These are phyloP conservation scores for Sebastes hubbsi DNA, from an alignment of 2,797 vertebrate species.

Conservation along the genomic window DNA sequence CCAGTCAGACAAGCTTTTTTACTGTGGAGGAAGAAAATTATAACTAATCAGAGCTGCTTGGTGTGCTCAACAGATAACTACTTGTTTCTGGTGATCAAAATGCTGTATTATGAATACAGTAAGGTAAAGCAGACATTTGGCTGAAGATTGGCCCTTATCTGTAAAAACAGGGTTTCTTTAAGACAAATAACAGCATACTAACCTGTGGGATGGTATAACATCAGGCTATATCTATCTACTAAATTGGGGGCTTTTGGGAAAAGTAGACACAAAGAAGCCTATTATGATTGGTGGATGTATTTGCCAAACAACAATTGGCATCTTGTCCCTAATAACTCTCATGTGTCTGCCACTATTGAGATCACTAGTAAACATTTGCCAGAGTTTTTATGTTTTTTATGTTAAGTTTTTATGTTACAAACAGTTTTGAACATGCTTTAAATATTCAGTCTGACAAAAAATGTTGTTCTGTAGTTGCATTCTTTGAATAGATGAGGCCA, in stretches of 20 bases:
- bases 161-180: not conserved
- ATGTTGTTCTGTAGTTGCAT: not conserved
- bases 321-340: constrained; percentile 22
- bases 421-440: not conserved
- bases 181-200: not conserved
- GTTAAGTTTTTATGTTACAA: not conserved
- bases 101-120: not conserved
- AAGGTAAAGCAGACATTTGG: not conserved
- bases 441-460: not conserved
- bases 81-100: constrained; percentile 38
- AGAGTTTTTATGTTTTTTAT: not conserved
- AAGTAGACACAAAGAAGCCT: not conserved
- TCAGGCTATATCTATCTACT: not conserved
- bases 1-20: constrained; percentile 62
- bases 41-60: constrained; percentile 45
- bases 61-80: constrained; percentile 20
- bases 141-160: not conserved
- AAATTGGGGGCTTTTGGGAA: not conserved
- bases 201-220: not conserved
- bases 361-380: not conserved
- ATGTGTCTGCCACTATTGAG: constrained; percentile 12
- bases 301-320: constrained; percentile 1
- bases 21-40: constrained; percentile 48
- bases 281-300: not conserved
- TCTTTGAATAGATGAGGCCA: not conserved